phyloP scores from a whole-genome alignment of 2,113 vertebrate species.

The Hucho hucho region DNA sequence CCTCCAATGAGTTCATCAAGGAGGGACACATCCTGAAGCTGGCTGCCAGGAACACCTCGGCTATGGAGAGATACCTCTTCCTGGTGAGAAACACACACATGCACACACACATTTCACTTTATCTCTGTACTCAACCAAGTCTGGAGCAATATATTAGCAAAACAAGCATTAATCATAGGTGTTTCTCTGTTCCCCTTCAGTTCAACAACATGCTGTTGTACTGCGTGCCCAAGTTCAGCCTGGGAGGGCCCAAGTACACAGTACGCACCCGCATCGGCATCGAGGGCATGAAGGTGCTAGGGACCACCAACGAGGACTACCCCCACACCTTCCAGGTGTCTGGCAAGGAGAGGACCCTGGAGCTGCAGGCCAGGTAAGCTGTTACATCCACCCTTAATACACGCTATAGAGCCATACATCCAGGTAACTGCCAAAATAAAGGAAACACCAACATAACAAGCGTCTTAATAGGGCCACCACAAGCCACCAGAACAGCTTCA shows the following conservation, averaged over 20 bases:
- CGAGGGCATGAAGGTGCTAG: slow-evolving; percentile 92
- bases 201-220: slow-evolving; percentile 98
- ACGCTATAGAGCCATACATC: no score
- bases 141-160: background rate
- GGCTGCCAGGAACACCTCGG: slow-evolving; percentile 92
- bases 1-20: slow-evolving; percentile 96
- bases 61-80: slow-evolving; percentile 94
- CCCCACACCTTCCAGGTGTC: slow-evolving; percentile 97
- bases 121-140: background rate
- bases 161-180: background rate
- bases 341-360: slow-evolving; percentile 91
- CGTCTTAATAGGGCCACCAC: no score
- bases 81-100: slow-evolving; percentile 68
- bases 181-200: slow-evolving; percentile 59
- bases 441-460: no score
- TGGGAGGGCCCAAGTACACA: slow-evolving; percentile 90
- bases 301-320: slow-evolving; percentile 92
- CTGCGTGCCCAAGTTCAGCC: slow-evolving; percentile 96
- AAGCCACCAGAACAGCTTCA: no score
- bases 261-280: slow-evolving; percentile 91
- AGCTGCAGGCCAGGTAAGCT: slow-evolving; percentile 91
- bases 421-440: no score
- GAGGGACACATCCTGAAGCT: slow-evolving; percentile 96
- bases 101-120: no score
- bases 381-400: no score